Percentiles rank a stretch among this genome's conserved stretches.
Evolutionary conservation across 2,888 invertebrate species (phyloP).

Genomic region (Dasypolia templi): DNA sequence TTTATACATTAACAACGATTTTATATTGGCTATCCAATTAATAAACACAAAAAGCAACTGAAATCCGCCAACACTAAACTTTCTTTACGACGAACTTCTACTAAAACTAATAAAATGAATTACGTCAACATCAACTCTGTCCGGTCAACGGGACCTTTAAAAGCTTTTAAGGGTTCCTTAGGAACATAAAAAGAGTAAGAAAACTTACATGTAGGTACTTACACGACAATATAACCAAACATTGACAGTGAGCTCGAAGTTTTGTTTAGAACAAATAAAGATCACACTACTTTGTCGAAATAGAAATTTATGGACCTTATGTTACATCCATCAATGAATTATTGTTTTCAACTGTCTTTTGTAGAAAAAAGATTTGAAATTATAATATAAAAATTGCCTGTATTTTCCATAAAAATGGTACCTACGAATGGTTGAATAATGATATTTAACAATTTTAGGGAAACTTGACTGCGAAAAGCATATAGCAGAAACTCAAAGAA

Average conservation of each 20-base stretch:
- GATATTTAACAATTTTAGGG: slow-evolving; percentile 43
- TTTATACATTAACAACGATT: background rate
- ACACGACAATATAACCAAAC: slow-evolving; percentile 22
- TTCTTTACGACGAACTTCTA: slow-evolving; percentile 69
- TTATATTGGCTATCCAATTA: slow-evolving; percentile 41
- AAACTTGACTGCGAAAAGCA: slow-evolving; percentile 36
- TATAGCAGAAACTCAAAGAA: slow-evolving; percentile 56
- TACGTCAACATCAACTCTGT: slow-evolving; percentile 69
- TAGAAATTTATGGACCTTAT: slow-evolving; percentile 33
- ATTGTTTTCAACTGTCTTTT: slow-evolving; percentile 12
- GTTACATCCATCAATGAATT: slow-evolving; percentile 39
- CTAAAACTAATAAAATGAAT: slow-evolving; percentile 76
- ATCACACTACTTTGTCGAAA: slow-evolving; percentile 17
- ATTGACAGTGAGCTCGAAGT: slow-evolving; percentile 37
- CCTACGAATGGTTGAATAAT: too few species aligned
- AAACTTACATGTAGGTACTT: slow-evolving; percentile 37
- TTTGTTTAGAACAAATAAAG: slow-evolving; percentile 37
- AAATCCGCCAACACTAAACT: slow-evolving; percentile 62
- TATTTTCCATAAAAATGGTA: slow-evolving; percentile 1
- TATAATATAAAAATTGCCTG: background rate
- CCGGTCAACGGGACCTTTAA: slow-evolving; percentile 69
- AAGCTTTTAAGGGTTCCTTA: slow-evolving; percentile 74
- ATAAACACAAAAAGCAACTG: slow-evolving; percentile 60
- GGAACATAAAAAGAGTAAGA: slow-evolving; percentile 58
- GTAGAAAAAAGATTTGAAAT: background rate